Conservation (phyloP, 2,113 vertebrate species). For the Lepus europaeus region DNA sequence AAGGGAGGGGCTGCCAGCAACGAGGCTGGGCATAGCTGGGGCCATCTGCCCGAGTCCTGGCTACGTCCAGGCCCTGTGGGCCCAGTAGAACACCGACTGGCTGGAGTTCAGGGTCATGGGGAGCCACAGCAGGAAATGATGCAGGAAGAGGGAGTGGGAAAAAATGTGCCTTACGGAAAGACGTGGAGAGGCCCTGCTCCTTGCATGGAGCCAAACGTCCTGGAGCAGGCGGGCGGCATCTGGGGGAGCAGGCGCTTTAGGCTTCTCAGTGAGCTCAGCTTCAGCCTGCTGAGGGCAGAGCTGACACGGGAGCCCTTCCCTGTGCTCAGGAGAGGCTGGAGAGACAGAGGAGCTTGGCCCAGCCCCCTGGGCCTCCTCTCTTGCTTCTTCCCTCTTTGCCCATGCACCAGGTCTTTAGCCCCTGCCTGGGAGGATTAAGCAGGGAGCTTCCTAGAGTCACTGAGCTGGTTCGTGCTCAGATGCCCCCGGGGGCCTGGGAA, state of each 20-base stretch:
- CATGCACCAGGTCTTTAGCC: fast-evolving
- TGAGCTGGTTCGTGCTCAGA: not conserved
- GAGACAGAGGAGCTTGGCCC: not conserved
- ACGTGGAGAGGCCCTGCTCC: not conserved
- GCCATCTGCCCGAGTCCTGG: fast-evolving
- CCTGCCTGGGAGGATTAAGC: not conserved
- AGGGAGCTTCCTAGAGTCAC: not conserved
- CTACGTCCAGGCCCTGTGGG: fast-evolving
- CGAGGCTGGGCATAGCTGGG: not conserved
- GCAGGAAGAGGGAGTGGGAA: not conserved
- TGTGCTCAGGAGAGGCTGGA: fast-evolving
- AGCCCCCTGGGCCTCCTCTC: fast-evolving
- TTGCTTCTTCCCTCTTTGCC: not conserved
- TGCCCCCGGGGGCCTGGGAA: not conserved
- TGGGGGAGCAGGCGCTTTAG: not conserved
- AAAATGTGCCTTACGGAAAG: not conserved
- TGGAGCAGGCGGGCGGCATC: not conserved
- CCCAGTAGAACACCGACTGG: not conserved
- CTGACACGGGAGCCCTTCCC: not conserved
- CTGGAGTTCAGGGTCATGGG: not conserved
- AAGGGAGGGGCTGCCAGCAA: fast-evolving
- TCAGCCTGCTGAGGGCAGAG: not conserved
- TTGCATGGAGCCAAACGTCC: too few relatives aligned
- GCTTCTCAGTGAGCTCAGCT: not conserved
- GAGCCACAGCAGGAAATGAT: not conserved